Percentiles rank a stretch among this genome's conserved stretches.
Evolutionary conservation across 2,113 vertebrate species (phyloP).

Genomic region (Vulpes ferrilata): DNA sequence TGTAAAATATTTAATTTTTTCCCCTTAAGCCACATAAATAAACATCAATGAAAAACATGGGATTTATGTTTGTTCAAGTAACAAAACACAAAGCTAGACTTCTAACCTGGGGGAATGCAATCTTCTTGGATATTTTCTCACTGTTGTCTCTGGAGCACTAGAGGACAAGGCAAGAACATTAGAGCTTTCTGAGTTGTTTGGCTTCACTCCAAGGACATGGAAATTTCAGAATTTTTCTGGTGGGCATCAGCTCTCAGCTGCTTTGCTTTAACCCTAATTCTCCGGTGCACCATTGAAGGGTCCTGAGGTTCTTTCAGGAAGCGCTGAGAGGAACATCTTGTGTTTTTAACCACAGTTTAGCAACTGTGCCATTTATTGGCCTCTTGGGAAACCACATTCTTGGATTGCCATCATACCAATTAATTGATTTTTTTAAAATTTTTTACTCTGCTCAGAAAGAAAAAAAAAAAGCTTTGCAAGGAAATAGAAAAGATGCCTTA

Average conservation of each 20-base stretch:
- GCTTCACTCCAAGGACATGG: slow-evolving; percentile 33
- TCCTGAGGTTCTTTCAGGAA: slow-evolving; percentile 50
- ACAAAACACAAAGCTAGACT: slow-evolving; percentile 14
- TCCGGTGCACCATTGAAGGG: background rate
- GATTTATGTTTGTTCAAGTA: slow-evolving; percentile 14
- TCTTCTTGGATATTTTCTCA: background rate
- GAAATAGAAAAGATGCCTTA: background rate
- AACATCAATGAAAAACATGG: slow-evolving; percentile 49
- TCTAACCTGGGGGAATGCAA: background rate
- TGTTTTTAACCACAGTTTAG: slow-evolving; percentile 58
- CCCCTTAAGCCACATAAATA: slow-evolving; percentile 53
- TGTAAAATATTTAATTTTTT: slow-evolving; percentile 59
- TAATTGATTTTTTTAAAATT: slow-evolving; percentile 31
- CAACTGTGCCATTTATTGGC: slow-evolving; percentile 67
- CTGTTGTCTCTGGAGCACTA: background rate
- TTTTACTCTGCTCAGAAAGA: background rate
- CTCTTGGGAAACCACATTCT: slow-evolving; percentile 65
- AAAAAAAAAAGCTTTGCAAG: background rate
- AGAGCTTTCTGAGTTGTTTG: slow-evolving; percentile 13
- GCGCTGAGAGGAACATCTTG: slow-evolving; percentile 60
- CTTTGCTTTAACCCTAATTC: slow-evolving; percentile 21
- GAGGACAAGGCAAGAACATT: background rate
- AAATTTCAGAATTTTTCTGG: slow-evolving; percentile 17
- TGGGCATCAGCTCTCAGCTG: slow-evolving; percentile 55
- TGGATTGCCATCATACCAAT: slow-evolving; percentile 47